These are phyloP conservation scores for Drosophila repleta DNA, from an alignment of 1,140 invertebrate species.

Conservation along the genomic window DNA sequence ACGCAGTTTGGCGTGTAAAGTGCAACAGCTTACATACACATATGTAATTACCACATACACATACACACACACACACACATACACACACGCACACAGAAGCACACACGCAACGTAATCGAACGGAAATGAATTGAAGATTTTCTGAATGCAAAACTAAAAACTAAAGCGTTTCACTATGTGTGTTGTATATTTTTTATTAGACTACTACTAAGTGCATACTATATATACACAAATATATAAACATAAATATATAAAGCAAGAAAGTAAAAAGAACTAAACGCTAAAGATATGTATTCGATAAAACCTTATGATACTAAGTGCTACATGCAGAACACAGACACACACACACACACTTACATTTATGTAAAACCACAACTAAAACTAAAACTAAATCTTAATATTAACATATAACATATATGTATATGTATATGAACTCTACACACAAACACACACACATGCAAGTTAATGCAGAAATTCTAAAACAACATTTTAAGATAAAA, in stretches of 20 bases:
- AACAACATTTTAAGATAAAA: constrained; percentile 29
- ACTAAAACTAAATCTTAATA: constrained; percentile 25
- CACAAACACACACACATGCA: constrained; percentile 10
- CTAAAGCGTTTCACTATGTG: constrained; percentile 74
- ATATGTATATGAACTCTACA: not conserved
- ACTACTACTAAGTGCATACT: constrained; percentile 55
- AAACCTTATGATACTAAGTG: constrained; percentile 35
- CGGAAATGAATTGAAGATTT: constrained; percentile 27
- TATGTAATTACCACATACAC: constrained; percentile 31
- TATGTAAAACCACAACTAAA: constrained; percentile 12
- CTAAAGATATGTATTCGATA: constrained; percentile 32
- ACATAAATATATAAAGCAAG: not conserved
- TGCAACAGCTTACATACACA: constrained; percentile 45
- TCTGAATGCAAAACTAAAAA: constrained; percentile 35
- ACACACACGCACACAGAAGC: constrained; percentile 6
- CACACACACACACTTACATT: constrained; percentile 3
- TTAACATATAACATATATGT: constrained; percentile 29
- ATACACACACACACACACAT: constrained; percentile 26
- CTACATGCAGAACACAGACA: constrained; percentile 28
- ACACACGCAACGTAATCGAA: constrained; percentile 14
- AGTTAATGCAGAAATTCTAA: constrained; percentile 2
- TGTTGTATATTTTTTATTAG: constrained; percentile 77
- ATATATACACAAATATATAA: constrained; percentile 20
- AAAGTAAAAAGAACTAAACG: not conserved
- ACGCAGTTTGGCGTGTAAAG: constrained; percentile 64